Conservation (phyloP, 2,113 vertebrate genomes). For the Galbula dea region DNA sequence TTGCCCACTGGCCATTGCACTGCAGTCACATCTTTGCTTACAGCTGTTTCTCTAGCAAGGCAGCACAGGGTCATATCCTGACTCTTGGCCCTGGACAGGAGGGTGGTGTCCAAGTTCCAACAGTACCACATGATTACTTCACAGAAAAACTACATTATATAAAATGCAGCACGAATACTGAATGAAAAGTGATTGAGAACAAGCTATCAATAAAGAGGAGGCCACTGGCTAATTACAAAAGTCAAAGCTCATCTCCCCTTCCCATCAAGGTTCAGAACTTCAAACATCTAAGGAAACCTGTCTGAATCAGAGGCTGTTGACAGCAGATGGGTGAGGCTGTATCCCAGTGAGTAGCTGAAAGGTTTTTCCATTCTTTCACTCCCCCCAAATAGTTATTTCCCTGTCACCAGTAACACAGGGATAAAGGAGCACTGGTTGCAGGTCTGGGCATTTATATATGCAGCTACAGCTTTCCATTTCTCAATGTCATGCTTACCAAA, state of each 20-base stretch:
- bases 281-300: not conserved
- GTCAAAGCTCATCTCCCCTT: not conserved
- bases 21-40: not conserved
- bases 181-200: not conserved
- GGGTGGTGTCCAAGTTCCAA: not conserved
- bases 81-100: no score
- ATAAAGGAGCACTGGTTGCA: not conserved
- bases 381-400: not conserved
- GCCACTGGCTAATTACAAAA: not conserved
- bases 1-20: rapidly evolving
- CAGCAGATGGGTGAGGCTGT: not conserved
- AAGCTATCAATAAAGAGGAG: not conserved
- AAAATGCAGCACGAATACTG: rapidly evolving
- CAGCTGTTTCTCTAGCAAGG: not conserved
- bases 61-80: rapidly evolving
- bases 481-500: not conserved
- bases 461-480: not conserved
- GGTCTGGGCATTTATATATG: not conserved
- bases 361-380: not conserved
- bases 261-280: not conserved
- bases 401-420: rapidly evolving
- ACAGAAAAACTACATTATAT: not conserved
- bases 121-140: rapidly evolving
- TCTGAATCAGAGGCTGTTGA: not conserved
- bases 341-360: not conserved